Percentiles rank a stretch among this genome's conserved stretches.
phyloP scores from a whole-genome alignment of 2,888 invertebrate species.

The Himalopsyche anomala region DNA sequence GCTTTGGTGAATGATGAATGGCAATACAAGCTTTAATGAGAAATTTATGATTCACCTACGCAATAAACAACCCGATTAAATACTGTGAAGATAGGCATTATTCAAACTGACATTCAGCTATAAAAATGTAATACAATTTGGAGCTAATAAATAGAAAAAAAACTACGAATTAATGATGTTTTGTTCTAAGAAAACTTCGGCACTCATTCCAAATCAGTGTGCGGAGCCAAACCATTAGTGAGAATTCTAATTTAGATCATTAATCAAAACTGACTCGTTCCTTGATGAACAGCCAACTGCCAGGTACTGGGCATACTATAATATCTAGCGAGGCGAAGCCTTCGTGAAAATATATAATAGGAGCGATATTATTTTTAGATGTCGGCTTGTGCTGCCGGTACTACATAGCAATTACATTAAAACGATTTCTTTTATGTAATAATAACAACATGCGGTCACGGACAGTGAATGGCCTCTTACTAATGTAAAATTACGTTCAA shows the following conservation, averaged over 20 bases:
- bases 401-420: slow-evolving; percentile 30
- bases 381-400: slow-evolving; percentile 22
- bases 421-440: slow-evolving; percentile 31
- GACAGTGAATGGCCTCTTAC: slow-evolving; percentile 26
- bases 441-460: slow-evolving; percentile 11
- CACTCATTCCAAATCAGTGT: slow-evolving; percentile 1
- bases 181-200: slow-evolving; percentile 24
- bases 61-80: background rate
- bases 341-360: slow-evolving; percentile 17
- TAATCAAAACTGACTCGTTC: slow-evolving; percentile 17
- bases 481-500: slow-evolving; percentile 24
- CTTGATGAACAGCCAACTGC: background rate
- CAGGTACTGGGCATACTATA: background rate
- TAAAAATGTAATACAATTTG: slow-evolving; percentile 25
- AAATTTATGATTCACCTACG: slow-evolving; percentile 26
- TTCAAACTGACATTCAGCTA: background rate
- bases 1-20: background rate
- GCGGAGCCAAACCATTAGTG: background rate
- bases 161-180: slow-evolving; percentile 11
- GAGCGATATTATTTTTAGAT: background rate
- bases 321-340: slow-evolving; percentile 11
- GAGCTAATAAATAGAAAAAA: slow-evolving; percentile 30
- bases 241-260: slow-evolving; percentile 34
- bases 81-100: background rate
- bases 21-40: background rate